Evolutionary conservation across 92 coral and sea anemone species (phyloP).

Genomic region (Galaxea fascicularis): DNA sequence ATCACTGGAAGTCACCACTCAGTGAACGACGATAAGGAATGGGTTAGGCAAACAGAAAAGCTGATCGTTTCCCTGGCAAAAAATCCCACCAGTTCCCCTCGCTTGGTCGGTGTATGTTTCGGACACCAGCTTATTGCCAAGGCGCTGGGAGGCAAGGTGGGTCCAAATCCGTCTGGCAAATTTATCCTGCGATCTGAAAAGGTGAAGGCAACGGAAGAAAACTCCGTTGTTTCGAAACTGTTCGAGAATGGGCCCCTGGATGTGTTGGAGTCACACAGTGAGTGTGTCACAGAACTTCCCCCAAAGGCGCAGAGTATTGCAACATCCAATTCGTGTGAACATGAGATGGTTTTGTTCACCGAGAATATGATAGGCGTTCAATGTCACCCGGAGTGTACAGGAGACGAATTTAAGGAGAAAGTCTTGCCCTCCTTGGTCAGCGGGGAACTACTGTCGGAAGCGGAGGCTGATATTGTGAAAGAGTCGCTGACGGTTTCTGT

Average conservation of each 20-base stretch:
- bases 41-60: conserved; percentile 67
- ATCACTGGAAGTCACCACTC: conserved; percentile 84
- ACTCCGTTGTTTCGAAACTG: conserved; percentile 41
- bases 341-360: conserved; percentile 79
- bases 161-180: conserved; percentile 72
- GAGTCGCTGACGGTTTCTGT: conserved; percentile 64
- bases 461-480: conserved; percentile 31
- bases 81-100: conserved; percentile 51
- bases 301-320: conserved; percentile 71
- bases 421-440: conserved; percentile 64
- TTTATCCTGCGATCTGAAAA: conserved; percentile 78
- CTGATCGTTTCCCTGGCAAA: conserved; percentile 56
- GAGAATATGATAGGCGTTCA: conserved; percentile 82
- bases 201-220: conserved; percentile 49
- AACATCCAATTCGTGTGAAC: conserved; percentile 73
- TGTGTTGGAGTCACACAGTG: conserved; percentile 82
- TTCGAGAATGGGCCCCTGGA: conserved; percentile 69
- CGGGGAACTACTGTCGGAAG: conserved; percentile 50
- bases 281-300: conserved; percentile 79
- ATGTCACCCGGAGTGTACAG: conserved; percentile 75
- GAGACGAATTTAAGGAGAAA: conserved; percentile 71
- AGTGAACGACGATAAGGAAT: conserved; percentile 69
- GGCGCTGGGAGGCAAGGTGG: conserved; percentile 87
- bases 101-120: conserved; percentile 85
- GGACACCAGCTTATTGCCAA: conserved; percentile 86